A percentile compares a stretch with the other conserved stretches of the same genome.
Evolutionary conservation across 2,797 vertebrate genomes (phyloP).

Genomic region (Echiichthys vipera): DNA sequence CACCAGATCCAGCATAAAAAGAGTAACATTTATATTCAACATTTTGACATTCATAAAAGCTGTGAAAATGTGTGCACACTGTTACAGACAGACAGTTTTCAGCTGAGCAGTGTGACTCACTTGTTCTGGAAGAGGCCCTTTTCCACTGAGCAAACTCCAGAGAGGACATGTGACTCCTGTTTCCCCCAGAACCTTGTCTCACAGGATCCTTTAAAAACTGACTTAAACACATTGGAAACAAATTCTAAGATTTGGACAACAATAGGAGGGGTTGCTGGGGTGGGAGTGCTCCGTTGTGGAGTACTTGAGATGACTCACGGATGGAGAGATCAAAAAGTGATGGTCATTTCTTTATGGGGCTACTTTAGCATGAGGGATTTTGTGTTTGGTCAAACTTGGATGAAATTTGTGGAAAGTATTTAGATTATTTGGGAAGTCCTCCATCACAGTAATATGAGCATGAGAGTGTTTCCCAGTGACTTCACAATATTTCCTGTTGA

Average conservation of each 20-base stretch:
- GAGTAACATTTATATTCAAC: too few relatives aligned
- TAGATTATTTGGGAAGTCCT: background rate
- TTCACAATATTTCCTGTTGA: background rate
- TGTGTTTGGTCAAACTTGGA: background rate
- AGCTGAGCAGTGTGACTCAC: constrained; percentile 41
- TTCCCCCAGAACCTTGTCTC: background rate
- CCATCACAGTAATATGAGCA: background rate
- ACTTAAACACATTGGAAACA: background rate
- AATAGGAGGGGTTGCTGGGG: background rate
- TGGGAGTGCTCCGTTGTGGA: background rate
- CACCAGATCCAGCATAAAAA: background rate
- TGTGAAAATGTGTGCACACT: background rate
- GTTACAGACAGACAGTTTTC: background rate
- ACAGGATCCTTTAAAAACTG: constrained; percentile 8
- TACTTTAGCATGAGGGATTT: background rate
- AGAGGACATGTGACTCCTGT: constrained; percentile 3
- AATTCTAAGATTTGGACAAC: background rate
- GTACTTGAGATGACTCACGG: background rate
- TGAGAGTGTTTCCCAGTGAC: background rate
- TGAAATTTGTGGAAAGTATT: too few relatives aligned
- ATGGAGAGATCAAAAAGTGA: background rate
- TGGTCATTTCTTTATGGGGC: too few relatives aligned
- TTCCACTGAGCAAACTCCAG: constrained; percentile 28
- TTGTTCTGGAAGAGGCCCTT: constrained; percentile 46
- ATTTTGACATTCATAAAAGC: background rate